Evolutionary conservation across 2,888 invertebrate genomes (phyloP).

Genomic region (Dynastes hyllus): DNA sequence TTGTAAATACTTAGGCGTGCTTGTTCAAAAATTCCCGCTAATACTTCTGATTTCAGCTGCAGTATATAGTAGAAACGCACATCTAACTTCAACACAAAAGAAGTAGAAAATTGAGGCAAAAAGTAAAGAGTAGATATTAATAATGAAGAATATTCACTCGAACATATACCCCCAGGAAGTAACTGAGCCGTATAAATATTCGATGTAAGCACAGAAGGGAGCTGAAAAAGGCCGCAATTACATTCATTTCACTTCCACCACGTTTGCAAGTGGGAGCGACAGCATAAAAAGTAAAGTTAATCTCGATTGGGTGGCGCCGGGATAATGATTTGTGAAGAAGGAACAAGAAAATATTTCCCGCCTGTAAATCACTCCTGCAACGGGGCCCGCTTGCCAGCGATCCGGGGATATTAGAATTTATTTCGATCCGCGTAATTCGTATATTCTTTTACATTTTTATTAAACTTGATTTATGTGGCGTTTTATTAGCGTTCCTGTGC

Average conservation of each 20-base stretch:
- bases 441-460: slow-evolving; percentile 59
- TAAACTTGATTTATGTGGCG: slow-evolving; percentile 63
- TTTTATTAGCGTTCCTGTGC: slow-evolving; percentile 60
- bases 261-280: not conserved
- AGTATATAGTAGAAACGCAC: no score
- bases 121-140: not conserved
- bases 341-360: slow-evolving; percentile 63
- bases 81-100: not conserved
- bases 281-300: slow-evolving; percentile 44
- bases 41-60: no score
- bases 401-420: slow-evolving; percentile 65
- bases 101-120: not conserved
- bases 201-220: not conserved
- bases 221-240: slow-evolving; percentile 25
- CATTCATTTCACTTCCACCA: slow-evolving; percentile 30
- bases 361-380: slow-evolving; percentile 61
- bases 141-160: not conserved
- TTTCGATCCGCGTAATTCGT: slow-evolving; percentile 60
- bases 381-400: slow-evolving; percentile 47
- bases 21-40: no score
- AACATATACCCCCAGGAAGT: not conserved
- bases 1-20: no score
- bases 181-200: slow-evolving; percentile 15
- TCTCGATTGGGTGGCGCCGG: slow-evolving; percentile 47
- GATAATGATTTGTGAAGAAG: slow-evolving; percentile 57